These are phyloP conservation scores for Trachymyrmex septentrionalis DNA, from an alignment of 1,140 invertebrate genomes.

Conservation along the genomic window DNA sequence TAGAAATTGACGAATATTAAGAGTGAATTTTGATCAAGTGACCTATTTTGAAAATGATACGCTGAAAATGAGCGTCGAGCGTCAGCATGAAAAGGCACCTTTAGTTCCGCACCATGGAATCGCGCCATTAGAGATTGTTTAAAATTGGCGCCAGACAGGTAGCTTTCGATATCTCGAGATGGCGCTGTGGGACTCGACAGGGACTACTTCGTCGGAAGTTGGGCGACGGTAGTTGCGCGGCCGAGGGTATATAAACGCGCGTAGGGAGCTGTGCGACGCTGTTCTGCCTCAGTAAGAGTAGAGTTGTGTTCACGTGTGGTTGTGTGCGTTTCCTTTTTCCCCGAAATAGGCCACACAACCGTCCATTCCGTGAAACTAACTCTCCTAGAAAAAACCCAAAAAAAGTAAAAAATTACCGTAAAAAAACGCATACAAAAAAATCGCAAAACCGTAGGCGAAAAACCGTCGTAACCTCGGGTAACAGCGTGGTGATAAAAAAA, in stretches of 20 bases:
- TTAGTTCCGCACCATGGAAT: no score
- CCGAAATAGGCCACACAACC: conserved; percentile 92
- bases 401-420: conserved; percentile 83
- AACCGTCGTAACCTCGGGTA: conserved; percentile 69
- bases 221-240: conserved; percentile 48
- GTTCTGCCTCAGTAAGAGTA: conserved; percentile 88
- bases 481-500: conserved; percentile 67
- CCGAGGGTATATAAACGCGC: conserved; percentile 82
- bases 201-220: conserved; percentile 68
- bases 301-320: conserved; percentile 88
- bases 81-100: no score
- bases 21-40: no score
- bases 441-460: conserved; percentile 85
- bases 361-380: conserved; percentile 91
- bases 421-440: conserved; percentile 85
- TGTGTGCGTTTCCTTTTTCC: conserved; percentile 86
- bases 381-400: conserved; percentile 92
- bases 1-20: no score
- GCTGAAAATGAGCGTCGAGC: no score
- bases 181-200: neutral
- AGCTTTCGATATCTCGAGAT: neutral
- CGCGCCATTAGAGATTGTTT: no score
- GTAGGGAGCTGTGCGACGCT: conserved; percentile 79
- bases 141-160: neutral
- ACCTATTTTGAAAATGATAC: no score